Base-by-base conservation (phyloP, 2,888 invertebrate genomes). In the Phrixothrix hirtus region DNA sequence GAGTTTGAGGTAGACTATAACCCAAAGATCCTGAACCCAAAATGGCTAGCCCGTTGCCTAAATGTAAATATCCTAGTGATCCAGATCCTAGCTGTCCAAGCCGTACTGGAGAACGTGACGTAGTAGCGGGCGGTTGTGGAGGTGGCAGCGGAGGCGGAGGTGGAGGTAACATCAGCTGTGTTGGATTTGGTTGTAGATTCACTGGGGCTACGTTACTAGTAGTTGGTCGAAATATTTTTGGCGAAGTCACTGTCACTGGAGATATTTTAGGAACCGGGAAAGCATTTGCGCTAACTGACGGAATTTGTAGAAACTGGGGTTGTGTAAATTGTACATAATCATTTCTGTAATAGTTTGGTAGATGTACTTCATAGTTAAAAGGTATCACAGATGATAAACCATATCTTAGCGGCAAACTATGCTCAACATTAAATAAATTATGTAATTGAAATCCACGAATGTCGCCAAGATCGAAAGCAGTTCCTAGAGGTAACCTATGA, bases 11-110 rank as follows among this genome's bases (percentile, higher is more conserved):
- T 9, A 31, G 37, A 12, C 60, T 71, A 50, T 73, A 75, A n/a
- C 73, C 74, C 15, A 75, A 56, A 1, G 71, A 68, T 12, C 75
- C 75, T 2, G 74, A 73, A 12, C 75, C 75, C 6, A 75, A 39
- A n/a, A 71, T 72, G 51, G 67, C 72, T 1, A 67, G 67, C 21
- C 75, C 75, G 61, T 73, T 71, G 44, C 72, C 71, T 27, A 74
- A 63, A 37, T 60, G 48, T 1, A 71, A 59, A n/a, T 73, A 71
- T n/a, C 75, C 75, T 14, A 75, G 47, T 1, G 73, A 66, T 25
- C 75, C 75, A 1, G 74, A 73, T 15, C 75, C 64, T 12, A 75
- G 55, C 44, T 71, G 71, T 14, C 74, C 69, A 6, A 25, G 9
- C 9, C 71, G 70, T 16, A 69, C 65, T 41, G 63, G 59, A 6